Evolutionary conservation across 2,888 invertebrate species (phyloP).

Genomic region (Linnaemya tessellans): DNA sequence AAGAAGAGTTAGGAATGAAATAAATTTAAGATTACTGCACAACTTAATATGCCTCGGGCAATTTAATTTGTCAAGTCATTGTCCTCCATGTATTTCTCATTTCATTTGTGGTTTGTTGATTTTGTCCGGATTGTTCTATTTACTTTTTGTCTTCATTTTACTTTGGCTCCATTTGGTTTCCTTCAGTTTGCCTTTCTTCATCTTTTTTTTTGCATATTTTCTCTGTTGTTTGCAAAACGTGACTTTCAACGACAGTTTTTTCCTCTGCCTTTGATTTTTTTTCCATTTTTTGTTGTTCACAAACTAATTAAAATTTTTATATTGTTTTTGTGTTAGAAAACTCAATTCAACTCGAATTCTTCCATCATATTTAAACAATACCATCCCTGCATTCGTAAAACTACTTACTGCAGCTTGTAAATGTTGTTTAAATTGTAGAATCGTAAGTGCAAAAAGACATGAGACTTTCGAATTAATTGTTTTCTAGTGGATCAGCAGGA

Average conservation of each 20-base stretch:
- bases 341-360: constrained; percentile 38
- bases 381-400: constrained; percentile 16
- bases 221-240: constrained; percentile 65
- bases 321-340: constrained; percentile 59
- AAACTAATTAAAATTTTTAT: constrained; percentile 71
- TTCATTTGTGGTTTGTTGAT: constrained; percentile 71
- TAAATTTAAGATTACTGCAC: constrained; percentile 50
- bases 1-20: neutral
- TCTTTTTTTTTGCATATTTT: constrained; percentile 1
- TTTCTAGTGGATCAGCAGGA: constrained; percentile 1
- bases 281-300: constrained; percentile 38
- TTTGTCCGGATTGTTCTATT: constrained; percentile 67
- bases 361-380: constrained; percentile 43
- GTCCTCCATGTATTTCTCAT: constrained; percentile 66
- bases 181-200: constrained; percentile 30
- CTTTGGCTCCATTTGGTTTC: constrained; percentile 54
- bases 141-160: constrained; percentile 51
- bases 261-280: constrained; percentile 10
- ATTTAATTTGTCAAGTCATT: constrained; percentile 69
- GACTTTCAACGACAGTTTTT: constrained; percentile 62
- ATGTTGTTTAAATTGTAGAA: constrained; percentile 3
- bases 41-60: constrained; percentile 64
- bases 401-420: neutral
- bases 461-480: constrained; percentile 59
- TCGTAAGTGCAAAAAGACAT: constrained; percentile 5